phyloP scores from a whole-genome alignment of 2,113 vertebrate genomes.

The Xyrauchen texanus region DNA sequence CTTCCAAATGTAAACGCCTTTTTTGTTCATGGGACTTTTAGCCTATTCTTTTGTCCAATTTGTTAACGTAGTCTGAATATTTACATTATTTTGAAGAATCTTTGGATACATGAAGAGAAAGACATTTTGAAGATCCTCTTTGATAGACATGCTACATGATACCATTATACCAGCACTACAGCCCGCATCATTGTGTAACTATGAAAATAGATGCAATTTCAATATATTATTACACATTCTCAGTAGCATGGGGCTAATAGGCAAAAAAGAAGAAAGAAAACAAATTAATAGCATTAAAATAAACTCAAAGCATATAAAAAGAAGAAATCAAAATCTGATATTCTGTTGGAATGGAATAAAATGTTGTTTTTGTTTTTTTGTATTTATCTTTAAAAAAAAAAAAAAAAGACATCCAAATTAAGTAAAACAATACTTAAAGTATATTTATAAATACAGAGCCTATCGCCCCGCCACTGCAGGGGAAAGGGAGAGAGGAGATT shows the following conservation, averaged over 20 bases:
- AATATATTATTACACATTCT: slow-evolving; percentile 16
- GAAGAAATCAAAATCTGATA: slow-evolving; percentile 44
- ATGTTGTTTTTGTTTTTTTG: slow-evolving; percentile 5
- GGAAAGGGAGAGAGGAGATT: slow-evolving; percentile 31
- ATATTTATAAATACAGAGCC: slow-evolving; percentile 60
- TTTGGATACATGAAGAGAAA: slow-evolving; percentile 7
- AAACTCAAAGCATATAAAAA: slow-evolving; percentile 15
- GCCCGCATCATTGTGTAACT: background rate
- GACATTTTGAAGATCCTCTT: background rate
- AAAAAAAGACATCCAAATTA: slow-evolving; percentile 36
- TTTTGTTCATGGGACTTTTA: background rate
- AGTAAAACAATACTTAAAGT: slow-evolving; percentile 42
- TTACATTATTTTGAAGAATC: background rate
- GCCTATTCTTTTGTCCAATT: background rate
- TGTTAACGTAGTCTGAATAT: background rate
- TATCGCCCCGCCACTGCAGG: slow-evolving; percentile 38
- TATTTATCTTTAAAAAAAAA: background rate
- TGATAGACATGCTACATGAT: slow-evolving; percentile 19
- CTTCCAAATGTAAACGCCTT: background rate
- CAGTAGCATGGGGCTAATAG: slow-evolving; percentile 24
- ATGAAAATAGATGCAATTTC: background rate
- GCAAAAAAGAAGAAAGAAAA: background rate
- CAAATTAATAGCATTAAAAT: background rate
- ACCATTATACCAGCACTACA: background rate
- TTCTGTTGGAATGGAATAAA: slow-evolving; percentile 58